Base-by-base conservation (phyloP, 1,140 invertebrate genomes). In the Zelostemma sp. region DNA sequence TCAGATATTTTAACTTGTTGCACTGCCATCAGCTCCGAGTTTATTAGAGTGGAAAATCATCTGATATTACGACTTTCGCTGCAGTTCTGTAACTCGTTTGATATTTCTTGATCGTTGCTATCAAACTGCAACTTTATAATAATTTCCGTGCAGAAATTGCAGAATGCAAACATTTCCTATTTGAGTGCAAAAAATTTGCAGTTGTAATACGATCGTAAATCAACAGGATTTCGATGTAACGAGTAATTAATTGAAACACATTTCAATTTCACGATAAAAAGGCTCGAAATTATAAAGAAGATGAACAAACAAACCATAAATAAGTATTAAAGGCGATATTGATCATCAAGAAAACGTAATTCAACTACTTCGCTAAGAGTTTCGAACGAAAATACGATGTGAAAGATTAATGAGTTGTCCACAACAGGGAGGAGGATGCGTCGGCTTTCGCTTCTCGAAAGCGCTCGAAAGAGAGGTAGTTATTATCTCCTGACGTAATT, bases 401-500 rank as follows among this genome's bases (percentile, higher is more conserved):
- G 61, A 65, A 70, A 70, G 61, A 53, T 57, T 65, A 61, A 70
- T 65, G 65, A 71, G 68, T 70, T 66, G 57, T 54, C 60, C 49
- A 16, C 59, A 55, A 55, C 53, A 71, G 62, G 51, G 53, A n/a
- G n/a, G n/a, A 61, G 50, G 57, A 50, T 60, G 58, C 51, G 63
- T 70, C 56, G 59, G 46, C 49, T 53, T 56, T 58, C 58, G 49
- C 21, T 47, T 48, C 41, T 54, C 14, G 46, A 43, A 49, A 65
- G 48, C 50, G 45, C 51, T 21, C 43, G 53, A 58, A 73, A 74
- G 59, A 56, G 64, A 63, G 62, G 54, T 19, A 64, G 63, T 68
- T 68, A 70, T 74, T 74, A 70, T 70, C 66, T 68, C 65, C 60
- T 67, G 54, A 64, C 61, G 66, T 57, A 76, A 76, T 76, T 76